A percentile compares a stretch with the other conserved stretches of the same genome.
Conservation (phyloP, 2,113 vertebrate species). For the Gallinago jamesoni region DNA sequence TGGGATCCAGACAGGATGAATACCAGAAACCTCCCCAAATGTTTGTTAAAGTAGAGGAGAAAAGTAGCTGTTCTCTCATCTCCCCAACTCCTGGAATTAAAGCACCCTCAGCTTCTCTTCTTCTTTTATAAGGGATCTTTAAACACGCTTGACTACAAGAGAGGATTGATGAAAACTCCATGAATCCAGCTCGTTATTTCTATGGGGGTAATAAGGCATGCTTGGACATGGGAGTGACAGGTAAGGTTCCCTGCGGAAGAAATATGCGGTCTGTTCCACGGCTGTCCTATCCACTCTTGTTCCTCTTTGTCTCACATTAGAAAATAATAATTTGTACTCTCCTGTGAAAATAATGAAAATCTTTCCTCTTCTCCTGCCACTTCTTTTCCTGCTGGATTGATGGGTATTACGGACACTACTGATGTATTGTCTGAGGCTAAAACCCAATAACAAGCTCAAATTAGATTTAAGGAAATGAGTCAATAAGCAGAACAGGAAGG, state of each 20-base stretch:
- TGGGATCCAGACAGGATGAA: neutral
- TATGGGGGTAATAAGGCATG: neutral
- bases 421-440: neutral
- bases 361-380: neutral
- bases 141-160: neutral
- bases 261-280: neutral
- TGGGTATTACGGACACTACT: neutral
- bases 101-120: neutral
- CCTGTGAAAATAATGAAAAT: neutral
- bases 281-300: neutral
- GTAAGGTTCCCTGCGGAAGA: neutral
- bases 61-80: neutral
- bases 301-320: neutral
- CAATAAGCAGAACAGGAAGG: neutral
- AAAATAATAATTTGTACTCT: neutral
- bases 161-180: neutral
- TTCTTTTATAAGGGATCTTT: neutral
- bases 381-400: neutral
- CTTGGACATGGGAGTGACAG: neutral
- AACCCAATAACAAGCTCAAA: constrained; percentile 5
- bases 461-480: constrained; percentile 5
- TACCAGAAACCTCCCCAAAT: neutral
- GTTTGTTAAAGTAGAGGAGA: neutral
- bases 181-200: neutral
- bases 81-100: neutral